phyloP scores from a whole-genome alignment of 2,113 vertebrate species.

The Pogona vitticeps region DNA sequence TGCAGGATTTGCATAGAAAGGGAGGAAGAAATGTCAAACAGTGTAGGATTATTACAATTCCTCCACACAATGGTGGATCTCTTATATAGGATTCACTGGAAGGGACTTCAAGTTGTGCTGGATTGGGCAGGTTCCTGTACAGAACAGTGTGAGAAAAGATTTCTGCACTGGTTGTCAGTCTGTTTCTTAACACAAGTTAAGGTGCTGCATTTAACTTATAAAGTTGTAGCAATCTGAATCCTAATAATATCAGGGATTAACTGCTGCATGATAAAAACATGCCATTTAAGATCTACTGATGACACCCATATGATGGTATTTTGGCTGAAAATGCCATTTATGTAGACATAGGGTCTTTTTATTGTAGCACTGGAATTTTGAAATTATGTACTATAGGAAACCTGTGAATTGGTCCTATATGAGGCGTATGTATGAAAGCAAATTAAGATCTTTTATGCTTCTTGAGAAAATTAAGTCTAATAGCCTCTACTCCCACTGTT shows the following conservation, averaged over 20 bases:
- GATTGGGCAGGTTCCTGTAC: too few relatives aligned
- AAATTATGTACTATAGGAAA: too few relatives aligned
- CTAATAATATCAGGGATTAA: background rate
- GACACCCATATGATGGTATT: background rate
- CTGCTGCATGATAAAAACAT: background rate
- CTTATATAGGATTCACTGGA: too few relatives aligned
- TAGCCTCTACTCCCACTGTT: background rate
- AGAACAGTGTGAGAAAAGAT: too few relatives aligned
- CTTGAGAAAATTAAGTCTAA: background rate
- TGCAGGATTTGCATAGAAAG: too few relatives aligned
- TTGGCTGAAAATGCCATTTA: background rate
- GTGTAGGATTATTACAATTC: too few relatives aligned
- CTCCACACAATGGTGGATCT: too few relatives aligned
- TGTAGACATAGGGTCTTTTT: background rate
- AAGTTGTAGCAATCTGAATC: background rate
- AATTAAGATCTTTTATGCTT: background rate
- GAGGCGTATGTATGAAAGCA: background rate
- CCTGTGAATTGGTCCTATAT: background rate
- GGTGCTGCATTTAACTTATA: background rate
- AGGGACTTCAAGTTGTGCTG: too few relatives aligned
- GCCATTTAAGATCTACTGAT: too few relatives aligned
- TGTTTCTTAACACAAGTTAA: background rate
- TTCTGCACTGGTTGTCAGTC: background rate
- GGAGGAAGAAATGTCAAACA: too few relatives aligned
- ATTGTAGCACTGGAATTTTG: background rate